Base-by-base conservation (phyloP, 1,140 invertebrate genomes). In the Trachymyrmex cornetzi region DNA sequence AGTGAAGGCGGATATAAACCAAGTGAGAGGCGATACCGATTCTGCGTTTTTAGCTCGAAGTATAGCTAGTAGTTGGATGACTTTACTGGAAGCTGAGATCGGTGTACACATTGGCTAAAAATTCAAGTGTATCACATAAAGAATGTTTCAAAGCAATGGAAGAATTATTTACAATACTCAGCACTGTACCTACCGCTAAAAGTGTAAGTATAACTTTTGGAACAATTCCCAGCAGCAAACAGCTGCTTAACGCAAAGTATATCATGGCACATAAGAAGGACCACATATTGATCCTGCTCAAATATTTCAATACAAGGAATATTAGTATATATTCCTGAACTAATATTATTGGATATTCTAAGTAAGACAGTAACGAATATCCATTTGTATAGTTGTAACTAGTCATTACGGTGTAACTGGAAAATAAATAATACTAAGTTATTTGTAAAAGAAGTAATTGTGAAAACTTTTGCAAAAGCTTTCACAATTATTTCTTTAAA, bases 311-410 rank as follows among this genome's bases (percentile, higher is more conserved):
- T 2, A 97, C 96, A 69, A 97, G 95, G 89, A 96, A 96, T 77
- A 97, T 96, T 63, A 97, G 89, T n/a, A 97, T 94, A 87, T 96
- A 96, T 88, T 97, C 96, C 95, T 98, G 97, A 0, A 96, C 69
- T 85, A 97, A 90, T 87, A 98, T 96, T 74, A 97, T 96, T 3
- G 97, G 97, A 93, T 97, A 97, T 90, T 98, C 97, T 94, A 98
- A 91, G 89, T 97, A 98, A 0, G 97, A 96, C 63, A 97, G 92
- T 2, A 97, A 34, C n/a, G 96, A 95, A 92, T 98, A 97, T 24
- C 95, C 94, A 94, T 97, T 97, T 22, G 96, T 96, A 90, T 95
- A 97, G 92, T 97, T 97, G 90, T 98, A 98, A 82, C 97, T 96
- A 38, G 96, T 96, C 95, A 96, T 97, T 85, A 97, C 96, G 34